Evolutionary conservation across 2,113 vertebrate species (phyloP).

Genomic region (Dolichallabes microphthalmus): DNA sequence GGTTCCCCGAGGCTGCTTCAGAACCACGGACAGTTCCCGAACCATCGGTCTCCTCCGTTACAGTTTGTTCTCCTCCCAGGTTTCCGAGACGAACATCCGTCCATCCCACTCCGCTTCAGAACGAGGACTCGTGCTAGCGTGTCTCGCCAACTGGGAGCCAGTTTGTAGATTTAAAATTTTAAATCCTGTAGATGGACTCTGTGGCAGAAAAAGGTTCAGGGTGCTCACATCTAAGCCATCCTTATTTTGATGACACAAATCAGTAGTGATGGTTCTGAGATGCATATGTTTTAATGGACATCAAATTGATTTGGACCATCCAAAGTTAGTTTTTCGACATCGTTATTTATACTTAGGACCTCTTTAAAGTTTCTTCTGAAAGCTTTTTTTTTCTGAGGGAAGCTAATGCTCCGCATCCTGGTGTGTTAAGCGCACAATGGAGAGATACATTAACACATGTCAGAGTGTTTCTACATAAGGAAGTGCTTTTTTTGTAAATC

Average conservation of each 20-base stretch:
- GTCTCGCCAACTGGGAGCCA: background rate
- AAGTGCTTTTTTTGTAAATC: slow-evolving; percentile 6
- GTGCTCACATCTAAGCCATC: background rate
- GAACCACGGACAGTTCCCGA: slow-evolving; percentile 40
- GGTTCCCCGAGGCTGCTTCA: slow-evolving; percentile 39
- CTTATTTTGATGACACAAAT: background rate
- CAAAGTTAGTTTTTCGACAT: background rate
- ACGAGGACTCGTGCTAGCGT: background rate
- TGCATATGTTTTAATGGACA: background rate
- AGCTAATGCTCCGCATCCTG: background rate
- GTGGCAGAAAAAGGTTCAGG: background rate
- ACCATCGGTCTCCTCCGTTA: background rate
- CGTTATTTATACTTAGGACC: background rate
- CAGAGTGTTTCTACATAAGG: background rate
- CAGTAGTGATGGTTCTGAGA: background rate
- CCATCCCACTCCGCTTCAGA: slow-evolving; percentile 12
- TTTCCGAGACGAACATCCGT: slow-evolving; percentile 5
- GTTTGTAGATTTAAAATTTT: background rate
- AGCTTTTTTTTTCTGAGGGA: background rate
- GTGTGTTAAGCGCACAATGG: slow-evolving; percentile 6
- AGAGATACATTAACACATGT: slow-evolving; percentile 18
- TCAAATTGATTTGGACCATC: background rate
- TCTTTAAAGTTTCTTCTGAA: background rate
- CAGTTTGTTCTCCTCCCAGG: background rate
- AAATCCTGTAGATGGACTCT: background rate